Percentiles rank a stretch among this genome's conserved stretches.
These are phyloP conservation scores for Carcinoscorpius rotundicauda DNA, from an alignment of 1,140 invertebrate species.

Conservation along the genomic window DNA sequence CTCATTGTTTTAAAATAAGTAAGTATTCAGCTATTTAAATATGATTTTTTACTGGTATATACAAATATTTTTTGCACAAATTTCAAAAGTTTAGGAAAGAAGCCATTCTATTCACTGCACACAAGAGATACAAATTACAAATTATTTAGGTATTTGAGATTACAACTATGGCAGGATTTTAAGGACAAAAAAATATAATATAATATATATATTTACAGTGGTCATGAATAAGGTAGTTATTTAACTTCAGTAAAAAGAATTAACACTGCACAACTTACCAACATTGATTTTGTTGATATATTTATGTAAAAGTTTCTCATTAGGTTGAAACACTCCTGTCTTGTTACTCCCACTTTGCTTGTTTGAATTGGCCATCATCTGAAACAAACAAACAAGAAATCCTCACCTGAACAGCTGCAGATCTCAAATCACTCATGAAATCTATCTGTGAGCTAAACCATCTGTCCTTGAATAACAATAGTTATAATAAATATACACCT, in stretches of 20 bases:
- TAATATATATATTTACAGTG: constrained; percentile 60
- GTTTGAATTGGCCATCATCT: too few relatives aligned
- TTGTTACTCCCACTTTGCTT: constrained; percentile 29
- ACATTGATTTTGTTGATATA: constrained; percentile 73
- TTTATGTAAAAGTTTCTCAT: constrained; percentile 63
- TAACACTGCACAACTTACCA: constrained; percentile 21
- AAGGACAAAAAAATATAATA: constrained; percentile 45
- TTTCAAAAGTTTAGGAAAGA: constrained; percentile 23
- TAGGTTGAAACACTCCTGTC: constrained; percentile 58
- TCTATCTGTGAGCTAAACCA: background rate
- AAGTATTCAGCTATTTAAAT: too few relatives aligned
- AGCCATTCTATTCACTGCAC: constrained; percentile 7
- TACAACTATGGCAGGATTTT: constrained; percentile 51
- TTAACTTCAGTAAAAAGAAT: background rate
- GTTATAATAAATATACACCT: too few relatives aligned
- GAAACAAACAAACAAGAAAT: too few relatives aligned
- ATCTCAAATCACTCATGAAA: background rate
- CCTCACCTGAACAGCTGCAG: too few relatives aligned
- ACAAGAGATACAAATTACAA: background rate
- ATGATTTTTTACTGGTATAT: too few relatives aligned
- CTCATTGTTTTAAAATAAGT: too few relatives aligned
- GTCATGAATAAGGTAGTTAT: constrained; percentile 8
- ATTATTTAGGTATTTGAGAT: constrained; percentile 6
- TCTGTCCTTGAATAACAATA: background rate
- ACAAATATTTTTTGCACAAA: background rate